Conservation (phyloP, 2,888 invertebrate genomes). For the Augochlorella aurata region DNA sequence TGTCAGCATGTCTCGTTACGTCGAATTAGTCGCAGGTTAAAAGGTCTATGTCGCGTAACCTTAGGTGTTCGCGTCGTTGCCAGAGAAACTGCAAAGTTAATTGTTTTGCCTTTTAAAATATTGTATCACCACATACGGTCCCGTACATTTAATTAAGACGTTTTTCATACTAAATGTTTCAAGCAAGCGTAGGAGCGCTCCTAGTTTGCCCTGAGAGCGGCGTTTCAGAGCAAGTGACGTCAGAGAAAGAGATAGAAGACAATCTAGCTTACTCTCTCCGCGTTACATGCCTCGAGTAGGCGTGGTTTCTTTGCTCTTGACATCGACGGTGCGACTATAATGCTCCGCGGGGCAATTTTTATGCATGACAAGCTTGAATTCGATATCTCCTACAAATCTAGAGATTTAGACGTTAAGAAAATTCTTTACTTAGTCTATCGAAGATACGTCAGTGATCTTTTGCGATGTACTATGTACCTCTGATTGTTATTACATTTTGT, state of each 20-base stretch:
- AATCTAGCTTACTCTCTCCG: neutral
- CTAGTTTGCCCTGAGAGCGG: neutral
- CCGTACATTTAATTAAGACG: neutral
- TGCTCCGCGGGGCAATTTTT: neutral
- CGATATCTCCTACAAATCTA: neutral
- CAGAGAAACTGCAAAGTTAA: neutral
- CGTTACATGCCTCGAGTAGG: neutral
- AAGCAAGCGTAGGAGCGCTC: neutral
- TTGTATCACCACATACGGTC: neutral
- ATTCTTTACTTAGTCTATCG: neutral
- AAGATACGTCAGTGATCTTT: too few species aligned
- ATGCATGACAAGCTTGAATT: neutral
- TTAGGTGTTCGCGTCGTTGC: neutral
- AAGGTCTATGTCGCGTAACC: neutral
- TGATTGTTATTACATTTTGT: too few species aligned
- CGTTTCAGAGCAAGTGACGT: conserved; percentile 4
- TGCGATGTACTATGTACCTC: too few species aligned
- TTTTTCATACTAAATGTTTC: neutral
- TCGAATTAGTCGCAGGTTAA: neutral
- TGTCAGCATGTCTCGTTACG: neutral
- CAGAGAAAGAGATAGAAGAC: neutral
- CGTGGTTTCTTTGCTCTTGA: neutral
- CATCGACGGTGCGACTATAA: neutral
- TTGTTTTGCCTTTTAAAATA: neutral
- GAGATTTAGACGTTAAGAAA: neutral